Evolutionary conservation across 64 coral and sea anemone genomes (phyloP), one percentile per base, ranked within the genome.

Genomic region (Pocillopora damicornis): DNA sequence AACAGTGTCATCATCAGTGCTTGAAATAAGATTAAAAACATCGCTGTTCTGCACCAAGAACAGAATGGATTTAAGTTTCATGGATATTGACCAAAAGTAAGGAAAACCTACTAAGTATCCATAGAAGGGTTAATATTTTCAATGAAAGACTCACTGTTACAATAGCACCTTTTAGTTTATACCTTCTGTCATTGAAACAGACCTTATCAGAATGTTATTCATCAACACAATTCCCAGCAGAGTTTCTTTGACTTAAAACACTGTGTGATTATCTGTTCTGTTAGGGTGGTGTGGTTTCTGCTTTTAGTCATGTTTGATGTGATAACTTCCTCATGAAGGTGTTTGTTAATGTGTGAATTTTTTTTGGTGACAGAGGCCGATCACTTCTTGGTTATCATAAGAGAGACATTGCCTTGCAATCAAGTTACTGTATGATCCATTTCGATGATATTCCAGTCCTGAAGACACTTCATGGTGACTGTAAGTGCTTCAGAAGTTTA

Each of bases 41-140:
- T 95, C 90, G 35, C 72, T 99, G 30, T 99, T 99, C 86, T 99
- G 97, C 67, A 99, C 93, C 80, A 99, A 99, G 79, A 99, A 99
- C 60, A 90, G 93, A 91, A 95, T 99, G 90, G 97, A 99, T 67
- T 88, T 99, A 45, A 95, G 93, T 66, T 99, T 99, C 75, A 85
- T 99, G 74, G 97, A 99, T 59, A 89, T 99, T 86, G 97, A 99
- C 76, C 97, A 99, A 71, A 99, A 99, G 97, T 99, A 93, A 95
- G 93, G 58, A 34, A 25, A n/a, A 57, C 11, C 0, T 64, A 64
- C 62, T 16, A 18, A 64, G 20, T 26, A 59, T 82, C 7, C 62
- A 25, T 18, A 2, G 60, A 30, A 30, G 30, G 30, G 30, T 30
- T 30, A 30, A 30, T 30, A 30, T 30, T 30, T 30, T 30, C 30